Evolutionary conservation across 2,113 vertebrate species (phyloP).

Genomic region (Glaucidium brasilianum): DNA sequence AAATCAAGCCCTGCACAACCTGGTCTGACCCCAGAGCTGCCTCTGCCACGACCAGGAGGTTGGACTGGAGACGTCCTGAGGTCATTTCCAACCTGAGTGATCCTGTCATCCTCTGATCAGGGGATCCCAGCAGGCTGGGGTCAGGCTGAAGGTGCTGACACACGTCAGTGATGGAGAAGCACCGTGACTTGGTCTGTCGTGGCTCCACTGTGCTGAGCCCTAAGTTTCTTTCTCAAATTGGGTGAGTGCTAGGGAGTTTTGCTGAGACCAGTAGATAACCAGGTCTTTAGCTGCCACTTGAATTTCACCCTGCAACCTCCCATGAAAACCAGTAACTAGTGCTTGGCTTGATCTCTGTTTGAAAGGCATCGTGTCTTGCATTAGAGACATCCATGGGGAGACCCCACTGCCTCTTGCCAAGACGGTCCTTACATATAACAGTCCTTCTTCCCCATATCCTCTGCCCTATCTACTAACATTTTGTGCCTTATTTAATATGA

Average conservation of each 20-base stretch:
- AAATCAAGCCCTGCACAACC: not conserved
- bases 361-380: fast-evolving
- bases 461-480: not conserved
- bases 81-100: not conserved
- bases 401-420: not conserved
- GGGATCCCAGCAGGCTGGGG: not conserved
- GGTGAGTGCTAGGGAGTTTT: not conserved
- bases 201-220: not conserved
- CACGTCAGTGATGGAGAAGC: not conserved
- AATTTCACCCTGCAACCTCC: not conserved
- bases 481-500: not conserved
- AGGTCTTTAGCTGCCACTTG: not conserved
- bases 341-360: not conserved
- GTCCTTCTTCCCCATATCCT: not conserved
- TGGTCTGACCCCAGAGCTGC: not conserved
- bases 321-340: not conserved
- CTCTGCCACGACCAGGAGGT: not conserved
- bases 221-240: not conserved
- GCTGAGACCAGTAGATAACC: not conserved
- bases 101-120: not conserved
- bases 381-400: not conserved
- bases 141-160: not conserved
- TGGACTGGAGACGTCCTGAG: not conserved
- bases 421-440: not conserved
- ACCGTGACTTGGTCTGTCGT: fast-evolving